Evolutionary conservation across 2,888 invertebrate species (phyloP).

Genomic region (Tetrapedia diversipes): DNA sequence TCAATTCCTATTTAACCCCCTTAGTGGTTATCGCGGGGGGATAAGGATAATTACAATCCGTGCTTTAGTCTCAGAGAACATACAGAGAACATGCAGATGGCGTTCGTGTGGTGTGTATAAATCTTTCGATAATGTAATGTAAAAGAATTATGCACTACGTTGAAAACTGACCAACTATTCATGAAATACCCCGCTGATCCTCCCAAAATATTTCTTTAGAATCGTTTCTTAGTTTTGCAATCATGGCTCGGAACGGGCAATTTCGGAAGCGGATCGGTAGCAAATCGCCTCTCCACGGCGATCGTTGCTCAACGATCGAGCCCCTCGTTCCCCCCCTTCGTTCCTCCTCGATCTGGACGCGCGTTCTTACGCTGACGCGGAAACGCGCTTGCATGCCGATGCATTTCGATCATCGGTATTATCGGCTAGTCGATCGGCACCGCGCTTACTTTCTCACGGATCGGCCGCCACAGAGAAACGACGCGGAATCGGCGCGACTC

Average conservation of each 20-base stretch:
- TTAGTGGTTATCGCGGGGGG: too few species aligned
- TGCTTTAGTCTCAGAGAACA: too few species aligned
- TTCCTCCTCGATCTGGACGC: neutral
- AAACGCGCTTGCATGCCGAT: slow-evolving; percentile 45
- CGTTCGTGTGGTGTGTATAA: too few species aligned
- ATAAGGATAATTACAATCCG: too few species aligned
- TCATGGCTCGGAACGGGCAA: neutral
- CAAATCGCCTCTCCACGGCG: neutral
- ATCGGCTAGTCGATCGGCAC: slow-evolving; percentile 42
- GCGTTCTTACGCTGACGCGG: slow-evolving; percentile 18
- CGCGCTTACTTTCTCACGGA: slow-evolving; percentile 65
- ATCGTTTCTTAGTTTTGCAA: slow-evolving; percentile 2
- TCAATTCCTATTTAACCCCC: too few species aligned
- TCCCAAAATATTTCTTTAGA: neutral
- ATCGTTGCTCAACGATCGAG: neutral
- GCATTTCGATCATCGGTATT: slow-evolving; percentile 52
- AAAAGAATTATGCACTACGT: too few species aligned
- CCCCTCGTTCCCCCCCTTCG: neutral
- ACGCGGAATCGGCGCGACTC: slow-evolving; percentile 56
- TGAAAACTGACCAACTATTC: too few species aligned
- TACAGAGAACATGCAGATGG: too few species aligned
- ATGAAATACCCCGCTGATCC: too few species aligned
- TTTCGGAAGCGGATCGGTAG: slow-evolving; percentile 20
- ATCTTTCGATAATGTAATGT: too few species aligned
- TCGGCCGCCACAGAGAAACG: slow-evolving; percentile 48